A percentile compares a stretch with the other conserved stretches of the same genome.
Evolutionary conservation across 2,113 vertebrate genomes (phyloP).

Genomic region (Tonatia bakeri): DNA sequence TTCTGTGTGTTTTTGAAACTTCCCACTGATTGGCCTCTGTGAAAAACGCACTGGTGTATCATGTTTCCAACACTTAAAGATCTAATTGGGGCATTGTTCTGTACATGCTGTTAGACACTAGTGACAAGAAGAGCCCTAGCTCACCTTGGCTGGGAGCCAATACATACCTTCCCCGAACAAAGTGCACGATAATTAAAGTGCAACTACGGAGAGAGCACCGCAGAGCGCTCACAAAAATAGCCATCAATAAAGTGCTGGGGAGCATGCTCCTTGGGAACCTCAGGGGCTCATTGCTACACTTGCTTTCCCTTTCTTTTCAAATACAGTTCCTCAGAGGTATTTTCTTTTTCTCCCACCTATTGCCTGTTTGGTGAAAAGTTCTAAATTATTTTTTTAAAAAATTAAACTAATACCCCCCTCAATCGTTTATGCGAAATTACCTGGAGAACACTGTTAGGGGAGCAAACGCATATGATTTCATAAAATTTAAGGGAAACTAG

Average conservation of each 20-base stretch:
- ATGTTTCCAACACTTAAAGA: conserved; percentile 77
- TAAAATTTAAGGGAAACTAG: conserved; percentile 7
- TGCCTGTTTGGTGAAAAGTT: conserved; percentile 36
- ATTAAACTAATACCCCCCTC: background rate
- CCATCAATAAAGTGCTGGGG: conserved; percentile 63
- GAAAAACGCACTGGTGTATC: conserved; percentile 52
- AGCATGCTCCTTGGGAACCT: conserved; percentile 59
- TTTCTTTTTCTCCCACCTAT: background rate
- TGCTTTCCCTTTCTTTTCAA: conserved; percentile 37
- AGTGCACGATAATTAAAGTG: conserved; percentile 82
- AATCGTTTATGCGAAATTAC: background rate
- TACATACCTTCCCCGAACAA: conserved; percentile 78
- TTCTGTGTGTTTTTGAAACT: conserved; percentile 64
- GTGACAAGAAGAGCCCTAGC: conserved; percentile 81
- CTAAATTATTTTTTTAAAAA: background rate
- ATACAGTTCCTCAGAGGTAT: conserved; percentile 45
- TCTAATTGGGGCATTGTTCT: conserved; percentile 85
- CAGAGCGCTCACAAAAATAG: conserved; percentile 70
- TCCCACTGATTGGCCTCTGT: conserved; percentile 40
- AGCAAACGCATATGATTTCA: conserved; percentile 26
- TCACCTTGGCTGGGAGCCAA: conserved; percentile 77
- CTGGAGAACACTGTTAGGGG: background rate
- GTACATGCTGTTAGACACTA: conserved; percentile 80
- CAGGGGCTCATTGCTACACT: background rate
- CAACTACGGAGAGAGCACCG: conserved; percentile 46